Percentiles rank a stretch among this genome's conserved stretches.
Conservation (phyloP, 2,888 invertebrate species). For the Eupithecia vulgata region DNA sequence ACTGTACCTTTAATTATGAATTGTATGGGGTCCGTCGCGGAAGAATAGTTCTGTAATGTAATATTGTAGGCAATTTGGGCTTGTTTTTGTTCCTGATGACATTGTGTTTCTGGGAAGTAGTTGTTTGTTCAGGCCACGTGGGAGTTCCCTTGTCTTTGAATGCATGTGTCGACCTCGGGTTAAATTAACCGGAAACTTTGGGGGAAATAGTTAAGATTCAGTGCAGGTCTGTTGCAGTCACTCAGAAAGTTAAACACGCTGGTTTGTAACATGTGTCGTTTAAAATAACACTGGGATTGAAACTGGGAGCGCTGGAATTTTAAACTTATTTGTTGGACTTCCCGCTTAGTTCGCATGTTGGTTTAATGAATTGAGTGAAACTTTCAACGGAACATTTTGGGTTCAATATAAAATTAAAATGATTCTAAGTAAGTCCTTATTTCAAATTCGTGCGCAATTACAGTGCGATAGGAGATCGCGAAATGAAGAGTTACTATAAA, state of each 20-base stretch:
- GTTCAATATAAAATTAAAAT: constrained; percentile 8
- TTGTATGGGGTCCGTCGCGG: constrained; percentile 53
- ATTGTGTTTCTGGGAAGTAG: constrained; percentile 75
- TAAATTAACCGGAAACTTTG: constrained; percentile 81
- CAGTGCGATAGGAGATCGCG: not conserved
- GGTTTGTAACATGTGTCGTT: constrained; percentile 47
- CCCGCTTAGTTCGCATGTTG: constrained; percentile 42
- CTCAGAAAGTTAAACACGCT: constrained; percentile 63
- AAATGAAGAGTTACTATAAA: not conserved
- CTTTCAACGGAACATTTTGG: constrained; percentile 26
- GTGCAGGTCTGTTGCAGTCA: constrained; percentile 68
- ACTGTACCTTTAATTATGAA: constrained; percentile 56
- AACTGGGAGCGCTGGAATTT: constrained; percentile 44
- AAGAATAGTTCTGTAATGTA: constrained; percentile 61
- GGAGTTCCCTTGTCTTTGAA: constrained; percentile 67
- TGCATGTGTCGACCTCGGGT: constrained; percentile 75
- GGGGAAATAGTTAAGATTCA: constrained; percentile 79
- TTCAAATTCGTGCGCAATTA: not conserved
- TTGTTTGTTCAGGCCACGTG: constrained; percentile 74
- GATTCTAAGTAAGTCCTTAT: not conserved
- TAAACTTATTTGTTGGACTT: constrained; percentile 45
- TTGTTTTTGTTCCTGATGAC: constrained; percentile 74
- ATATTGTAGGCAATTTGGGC: constrained; percentile 65
- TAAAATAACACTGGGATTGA: constrained; percentile 45
- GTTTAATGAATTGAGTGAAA: constrained; percentile 33